Evolutionary conservation across 1,140 invertebrate genomes (phyloP).

Genomic region (Pollicipes pollicipes): DNA sequence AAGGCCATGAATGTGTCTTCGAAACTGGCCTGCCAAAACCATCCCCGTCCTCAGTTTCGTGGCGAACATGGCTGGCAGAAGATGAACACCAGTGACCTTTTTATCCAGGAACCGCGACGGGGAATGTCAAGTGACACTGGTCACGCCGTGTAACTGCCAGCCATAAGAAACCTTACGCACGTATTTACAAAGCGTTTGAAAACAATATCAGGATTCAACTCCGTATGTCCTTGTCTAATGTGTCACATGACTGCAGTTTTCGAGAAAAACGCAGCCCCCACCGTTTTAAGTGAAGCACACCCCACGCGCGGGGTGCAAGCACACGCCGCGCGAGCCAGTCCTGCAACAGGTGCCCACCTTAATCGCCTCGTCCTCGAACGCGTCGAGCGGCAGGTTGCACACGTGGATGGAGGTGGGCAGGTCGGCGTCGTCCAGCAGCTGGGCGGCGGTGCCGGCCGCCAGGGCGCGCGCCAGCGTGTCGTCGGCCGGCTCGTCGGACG

Average conservation of each 20-base stretch:
- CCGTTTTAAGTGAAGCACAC: not conserved
- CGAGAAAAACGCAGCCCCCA: constrained; percentile 1
- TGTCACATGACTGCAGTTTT: constrained; percentile 14
- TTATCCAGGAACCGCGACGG: not conserved
- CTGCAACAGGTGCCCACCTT: constrained; percentile 35
- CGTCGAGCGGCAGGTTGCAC: constrained; percentile 60
- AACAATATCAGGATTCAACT: constrained; percentile 6
- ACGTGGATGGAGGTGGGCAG: constrained; percentile 74
- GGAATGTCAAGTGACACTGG: not conserved
- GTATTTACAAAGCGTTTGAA: not conserved
- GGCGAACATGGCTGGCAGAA: not conserved
- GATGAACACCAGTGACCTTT: not conserved
- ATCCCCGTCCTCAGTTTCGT: constrained; percentile 6
- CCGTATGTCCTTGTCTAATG: constrained; percentile 10
- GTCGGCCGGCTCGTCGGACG: not conserved
- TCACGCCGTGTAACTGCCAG: not conserved
- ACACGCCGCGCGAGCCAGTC: too few species aligned
- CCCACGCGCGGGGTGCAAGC: not conserved
- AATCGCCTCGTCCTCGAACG: constrained; percentile 51
- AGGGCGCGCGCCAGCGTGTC: constrained; percentile 5
- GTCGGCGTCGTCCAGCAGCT: constrained; percentile 28
- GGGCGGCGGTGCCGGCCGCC: not conserved
- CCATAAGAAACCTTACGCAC: not conserved
- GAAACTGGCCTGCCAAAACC: constrained; percentile 45
- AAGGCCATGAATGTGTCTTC: constrained; percentile 66